These are phyloP conservation scores for Drosophila persimilis DNA, from an alignment of 1,140 invertebrate species.

Conservation along the genomic window DNA sequence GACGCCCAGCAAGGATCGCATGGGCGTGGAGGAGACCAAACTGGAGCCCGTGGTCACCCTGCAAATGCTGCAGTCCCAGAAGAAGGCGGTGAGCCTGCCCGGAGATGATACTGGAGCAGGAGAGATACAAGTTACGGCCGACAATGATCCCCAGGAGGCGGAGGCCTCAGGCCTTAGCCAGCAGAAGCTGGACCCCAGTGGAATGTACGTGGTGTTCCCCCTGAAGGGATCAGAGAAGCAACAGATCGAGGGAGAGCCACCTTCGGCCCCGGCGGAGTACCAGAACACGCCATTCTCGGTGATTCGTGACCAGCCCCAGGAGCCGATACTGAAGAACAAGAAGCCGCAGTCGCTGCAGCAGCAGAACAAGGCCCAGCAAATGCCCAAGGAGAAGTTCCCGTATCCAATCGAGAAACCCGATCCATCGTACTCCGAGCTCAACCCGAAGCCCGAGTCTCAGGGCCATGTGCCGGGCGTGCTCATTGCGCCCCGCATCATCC, in stretches of 20 bases:
- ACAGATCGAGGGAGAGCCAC: constrained; percentile 36
- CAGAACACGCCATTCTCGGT: constrained; percentile 81
- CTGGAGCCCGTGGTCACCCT: constrained; percentile 85
- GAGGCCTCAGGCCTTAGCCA: constrained; percentile 39
- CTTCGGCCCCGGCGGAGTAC: constrained; percentile 65
- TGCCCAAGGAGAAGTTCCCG: constrained; percentile 85
- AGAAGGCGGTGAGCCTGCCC: constrained; percentile 59
- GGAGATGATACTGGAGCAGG: constrained; percentile 70
- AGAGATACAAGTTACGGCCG: constrained; percentile 67
- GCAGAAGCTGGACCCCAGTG: constrained; percentile 46
- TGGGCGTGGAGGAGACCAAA: constrained; percentile 52
- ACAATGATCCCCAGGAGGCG: constrained; percentile 79
- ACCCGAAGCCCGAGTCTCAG: constrained; percentile 22
- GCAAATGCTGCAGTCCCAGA: constrained; percentile 86
- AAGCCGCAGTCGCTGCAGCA: constrained; percentile 68
- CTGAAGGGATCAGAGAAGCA: constrained; percentile 62
- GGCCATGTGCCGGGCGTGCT: constrained; percentile 52
- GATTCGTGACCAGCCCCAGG: constrained; percentile 83
- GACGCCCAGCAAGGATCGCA: constrained; percentile 57
- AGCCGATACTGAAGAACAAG: constrained; percentile 84
- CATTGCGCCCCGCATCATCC: constrained; percentile 69
- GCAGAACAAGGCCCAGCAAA: constrained; percentile 56
- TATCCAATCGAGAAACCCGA: constrained; percentile 86
- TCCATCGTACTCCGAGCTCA: constrained; percentile 61
- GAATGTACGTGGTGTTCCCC: constrained; percentile 88